Conservation (phyloP, 2,888 invertebrate species). For the Desoria tigrina region DNA sequence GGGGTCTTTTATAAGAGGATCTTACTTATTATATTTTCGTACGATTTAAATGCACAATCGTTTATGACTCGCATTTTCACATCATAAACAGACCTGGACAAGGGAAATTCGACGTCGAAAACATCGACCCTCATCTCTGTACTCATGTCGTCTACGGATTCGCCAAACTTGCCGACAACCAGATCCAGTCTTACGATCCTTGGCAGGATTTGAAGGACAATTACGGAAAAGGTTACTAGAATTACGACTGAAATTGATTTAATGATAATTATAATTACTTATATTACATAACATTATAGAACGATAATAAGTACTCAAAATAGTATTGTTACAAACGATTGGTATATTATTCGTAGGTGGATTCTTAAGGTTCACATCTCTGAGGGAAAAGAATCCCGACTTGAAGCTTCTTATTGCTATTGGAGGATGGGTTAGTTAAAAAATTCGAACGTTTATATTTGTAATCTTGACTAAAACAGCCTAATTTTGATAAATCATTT, state of each 20-base stretch:
- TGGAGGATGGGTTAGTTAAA: constrained; percentile 55
- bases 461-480: not conserved
- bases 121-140: constrained; percentile 56
- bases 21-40: too few relatives aligned
- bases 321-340: too few relatives aligned
- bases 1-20: too few relatives aligned
- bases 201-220: constrained; percentile 56
- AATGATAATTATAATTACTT: too few relatives aligned
- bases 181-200: constrained; percentile 55
- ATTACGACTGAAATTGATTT: not conserved
- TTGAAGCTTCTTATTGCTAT: constrained; percentile 56
- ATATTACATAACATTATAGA: not conserved
- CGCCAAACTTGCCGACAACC: constrained; percentile 53
- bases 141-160: constrained; percentile 57
- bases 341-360: constrained; percentile 52
- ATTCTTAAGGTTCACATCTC: constrained; percentile 54
- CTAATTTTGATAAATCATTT: not conserved
- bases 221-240: constrained; percentile 53
- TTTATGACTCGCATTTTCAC: too few relatives aligned
- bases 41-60: too few relatives aligned
- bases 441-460: too few relatives aligned
- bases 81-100: constrained; percentile 42
- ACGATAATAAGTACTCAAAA: not conserved
- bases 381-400: constrained; percentile 55
- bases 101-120: constrained; percentile 56